Base-by-base conservation (phyloP, 1,140 invertebrate genomes). In the Bombus difficillimus region DNA sequence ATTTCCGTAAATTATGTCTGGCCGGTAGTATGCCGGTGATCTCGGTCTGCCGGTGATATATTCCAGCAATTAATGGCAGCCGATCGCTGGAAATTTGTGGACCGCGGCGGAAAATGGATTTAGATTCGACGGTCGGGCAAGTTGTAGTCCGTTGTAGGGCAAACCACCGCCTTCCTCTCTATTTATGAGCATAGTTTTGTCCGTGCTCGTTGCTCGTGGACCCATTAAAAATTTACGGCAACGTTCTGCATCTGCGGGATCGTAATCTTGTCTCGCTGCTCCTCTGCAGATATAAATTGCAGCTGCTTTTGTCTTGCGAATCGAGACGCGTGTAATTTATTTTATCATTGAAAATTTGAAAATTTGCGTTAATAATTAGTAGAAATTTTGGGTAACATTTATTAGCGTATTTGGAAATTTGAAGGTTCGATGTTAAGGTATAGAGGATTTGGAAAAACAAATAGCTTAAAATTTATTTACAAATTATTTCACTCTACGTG, bases 1-100 rank as follows among this genome's bases (percentile, higher is more conserved):
- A 92, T 93, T 93, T 92, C 91, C 88, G 92, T 94, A 91, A 94
- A 94, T 94, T 94, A 93, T 92, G 91, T 92, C 74, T 76, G 62
- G 37, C 64, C 39, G 80, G 39, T 57, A 73, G 85, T 88, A 88
- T 86, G 89, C 69, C 79, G 76, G 78, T 66, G 68, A 41, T 88
- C 88, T 88, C 82, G 88, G 92, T 13, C 53, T 39, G 47, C 75
- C 85, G 53, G 64, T 93, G 93, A 94, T 94, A 93, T 94, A 94
- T 90, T 92, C 84, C 43, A n/a, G 88, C 92, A 94, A 94, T 94
- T 94, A 94, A 94, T 93, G 91, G 88, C 76, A 57, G 64, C 73
- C 87, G 91, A 90, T 92, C 73, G 74, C 76, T 88, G 91, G 89
- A 91, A 91, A 93, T 94, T 93, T 91, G 93, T 93, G 89, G 91